A percentile compares a stretch with the other conserved stretches of the same genome.
Evolutionary conservation across 2,113 vertebrate genomes (phyloP).

Genomic region (Aldabrachelys gigantea): DNA sequence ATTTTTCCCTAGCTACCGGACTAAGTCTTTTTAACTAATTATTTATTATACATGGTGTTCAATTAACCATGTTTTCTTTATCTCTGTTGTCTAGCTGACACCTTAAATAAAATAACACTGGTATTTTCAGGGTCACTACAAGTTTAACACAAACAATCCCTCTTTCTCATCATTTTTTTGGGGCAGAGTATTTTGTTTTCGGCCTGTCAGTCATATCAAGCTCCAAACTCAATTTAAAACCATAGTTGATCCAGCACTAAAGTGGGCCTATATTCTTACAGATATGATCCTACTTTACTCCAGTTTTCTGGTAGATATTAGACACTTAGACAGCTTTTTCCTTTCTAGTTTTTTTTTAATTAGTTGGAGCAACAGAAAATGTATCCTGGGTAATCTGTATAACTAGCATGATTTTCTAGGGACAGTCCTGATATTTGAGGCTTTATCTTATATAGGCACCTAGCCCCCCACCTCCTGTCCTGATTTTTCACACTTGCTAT

Average conservation of each 20-base stretch:
- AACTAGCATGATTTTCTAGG: no score
- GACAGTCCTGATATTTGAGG: no score
- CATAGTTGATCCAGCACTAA: background rate
- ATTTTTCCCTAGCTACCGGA: background rate
- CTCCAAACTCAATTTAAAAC: background rate
- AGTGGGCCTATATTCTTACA: background rate
- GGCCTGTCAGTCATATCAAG: background rate
- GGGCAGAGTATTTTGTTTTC: background rate
- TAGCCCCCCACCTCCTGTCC: no score
- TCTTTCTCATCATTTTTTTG: background rate
- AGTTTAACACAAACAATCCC: background rate
- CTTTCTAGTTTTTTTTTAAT: slow-evolving; percentile 13
- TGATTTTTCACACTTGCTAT: no score
- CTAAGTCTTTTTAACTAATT: background rate
- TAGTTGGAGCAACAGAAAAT: background rate
- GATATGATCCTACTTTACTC: background rate
- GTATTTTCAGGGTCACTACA: background rate
- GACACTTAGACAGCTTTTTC: background rate
- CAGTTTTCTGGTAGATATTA: slow-evolving; percentile 16
- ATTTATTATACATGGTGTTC: background rate
- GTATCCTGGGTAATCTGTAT: background rate
- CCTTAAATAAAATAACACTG: background rate
- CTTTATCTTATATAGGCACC: no score
- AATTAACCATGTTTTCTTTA: background rate
- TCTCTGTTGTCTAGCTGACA: background rate